These are phyloP conservation scores for Borostomias antarcticus DNA, from an alignment of 2,797 vertebrate genomes.

Conservation along the genomic window DNA sequence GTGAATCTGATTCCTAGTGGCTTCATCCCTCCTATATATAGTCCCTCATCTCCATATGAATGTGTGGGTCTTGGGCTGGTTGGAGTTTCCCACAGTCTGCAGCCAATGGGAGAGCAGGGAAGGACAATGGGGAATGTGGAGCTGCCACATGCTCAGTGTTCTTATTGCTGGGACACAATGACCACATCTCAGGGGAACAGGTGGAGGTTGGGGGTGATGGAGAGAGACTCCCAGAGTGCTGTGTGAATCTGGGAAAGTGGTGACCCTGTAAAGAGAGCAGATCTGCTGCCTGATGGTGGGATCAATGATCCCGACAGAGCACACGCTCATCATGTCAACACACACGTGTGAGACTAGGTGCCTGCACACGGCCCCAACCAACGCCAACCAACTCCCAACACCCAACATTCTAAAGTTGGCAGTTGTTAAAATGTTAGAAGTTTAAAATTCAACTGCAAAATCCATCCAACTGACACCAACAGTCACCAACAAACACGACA, in stretches of 20 bases:
- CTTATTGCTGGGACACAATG: no score
- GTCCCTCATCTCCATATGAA: slow-evolving; percentile 75
- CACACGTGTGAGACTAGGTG: slow-evolving; percentile 19
- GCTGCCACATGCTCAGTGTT: no score
- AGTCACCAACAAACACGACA: no score
- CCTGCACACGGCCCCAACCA: background rate
- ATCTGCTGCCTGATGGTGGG: slow-evolving; percentile 30
- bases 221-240: slow-evolving; percentile 16
- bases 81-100: slow-evolving; percentile 85
- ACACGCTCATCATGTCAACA: slow-evolving; percentile 18
- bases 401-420: background rate
- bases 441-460: no score
- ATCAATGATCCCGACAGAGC: slow-evolving; percentile 28
- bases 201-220: slow-evolving; percentile 28
- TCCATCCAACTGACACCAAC: no score
- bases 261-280: slow-evolving; percentile 44
- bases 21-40: slow-evolving; percentile 80
- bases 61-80: slow-evolving; percentile 76
- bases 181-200: slow-evolving; percentile 36
- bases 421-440: no score
- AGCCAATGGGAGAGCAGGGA: slow-evolving; percentile 78
- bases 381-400: background rate
- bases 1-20: slow-evolving; percentile 57
- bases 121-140: slow-evolving; percentile 48
- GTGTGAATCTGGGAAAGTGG: slow-evolving; percentile 45